phyloP scores from a whole-genome alignment of 2,113 vertebrate genomes.

The zebrafish (Danio rerio) region GRCz12tu NC_133195.1:32688501-32689000 shows the following conservation, averaged over 20 bases:
- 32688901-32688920: conserved; percentile 4
- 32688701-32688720: conserved; percentile 8
- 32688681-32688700: conserved; percentile 18
- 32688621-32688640: conserved; percentile 5
- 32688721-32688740: not conserved
- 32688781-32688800: conserved; percentile 20
- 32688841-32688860: not conserved
- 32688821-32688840: conserved; percentile 16
- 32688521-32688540: conserved; percentile 28
- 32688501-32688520: conserved; percentile 42
- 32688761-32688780: conserved; percentile 10
- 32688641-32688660: conserved; percentile 41
- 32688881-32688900: conserved; percentile 11
- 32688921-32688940: conserved; percentile 17
- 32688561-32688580: conserved; percentile 50
- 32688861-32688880: conserved; percentile 32
- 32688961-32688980: not conserved
- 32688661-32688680: conserved; percentile 47
- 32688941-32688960: conserved; percentile 8
- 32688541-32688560: conserved; percentile 33
- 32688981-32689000: not conserved
- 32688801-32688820: conserved; percentile 1
- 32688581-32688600: conserved; percentile 38
- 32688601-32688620: conserved; percentile 51
- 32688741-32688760: conserved; percentile 22